Percentiles rank a stretch among this genome's conserved stretches.
Conservation (phyloP, 2,797 vertebrate species). For the Sebastes minor region DNA sequence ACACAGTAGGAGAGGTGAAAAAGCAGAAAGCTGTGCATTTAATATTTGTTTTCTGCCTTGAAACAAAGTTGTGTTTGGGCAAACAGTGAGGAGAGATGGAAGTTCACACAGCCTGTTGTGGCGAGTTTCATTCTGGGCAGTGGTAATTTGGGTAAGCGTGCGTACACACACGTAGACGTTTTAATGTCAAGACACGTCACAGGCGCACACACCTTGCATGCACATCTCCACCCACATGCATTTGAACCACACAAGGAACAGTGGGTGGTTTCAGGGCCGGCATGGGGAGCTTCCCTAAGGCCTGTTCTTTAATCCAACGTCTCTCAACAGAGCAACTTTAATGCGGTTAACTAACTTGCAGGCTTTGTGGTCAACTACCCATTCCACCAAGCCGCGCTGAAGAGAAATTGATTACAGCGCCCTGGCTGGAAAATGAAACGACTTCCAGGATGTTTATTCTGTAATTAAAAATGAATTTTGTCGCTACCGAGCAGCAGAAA, state of each 20-base stretch:
- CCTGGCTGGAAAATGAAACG: conserved; percentile 64
- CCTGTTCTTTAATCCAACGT: conserved; percentile 72
- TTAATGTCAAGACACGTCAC: conserved; percentile 42
- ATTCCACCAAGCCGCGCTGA: conserved; percentile 53
- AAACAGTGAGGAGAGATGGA: conserved; percentile 60
- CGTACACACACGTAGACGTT: not conserved
- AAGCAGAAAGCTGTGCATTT: conserved; percentile 64
- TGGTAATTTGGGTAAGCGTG: not conserved
- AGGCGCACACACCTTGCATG: conserved; percentile 63
- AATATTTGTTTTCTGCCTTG: conserved; percentile 81
- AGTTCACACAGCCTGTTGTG: conserved; percentile 41
- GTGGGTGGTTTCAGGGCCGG: conserved; percentile 69
- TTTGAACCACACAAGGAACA: conserved; percentile 58
- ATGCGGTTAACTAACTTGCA: conserved; percentile 73
- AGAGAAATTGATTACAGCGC: conserved; percentile 71
- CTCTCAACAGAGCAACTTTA: conserved; percentile 63
- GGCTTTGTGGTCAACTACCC: conserved; percentile 63
- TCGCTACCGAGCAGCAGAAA: conserved; percentile 50
- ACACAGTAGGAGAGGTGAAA: conserved; percentile 71
- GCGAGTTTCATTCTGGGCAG: conserved; percentile 20
- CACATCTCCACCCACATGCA: conserved; percentile 63
- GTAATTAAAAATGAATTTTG: conserved; percentile 71
- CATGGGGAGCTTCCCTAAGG: conserved; percentile 46
- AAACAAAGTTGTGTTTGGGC: conserved; percentile 78
- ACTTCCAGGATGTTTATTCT: conserved; percentile 68